Evolutionary conservation across 2,888 invertebrate species (phyloP).

Genomic region (Piscicola geometra): DNA sequence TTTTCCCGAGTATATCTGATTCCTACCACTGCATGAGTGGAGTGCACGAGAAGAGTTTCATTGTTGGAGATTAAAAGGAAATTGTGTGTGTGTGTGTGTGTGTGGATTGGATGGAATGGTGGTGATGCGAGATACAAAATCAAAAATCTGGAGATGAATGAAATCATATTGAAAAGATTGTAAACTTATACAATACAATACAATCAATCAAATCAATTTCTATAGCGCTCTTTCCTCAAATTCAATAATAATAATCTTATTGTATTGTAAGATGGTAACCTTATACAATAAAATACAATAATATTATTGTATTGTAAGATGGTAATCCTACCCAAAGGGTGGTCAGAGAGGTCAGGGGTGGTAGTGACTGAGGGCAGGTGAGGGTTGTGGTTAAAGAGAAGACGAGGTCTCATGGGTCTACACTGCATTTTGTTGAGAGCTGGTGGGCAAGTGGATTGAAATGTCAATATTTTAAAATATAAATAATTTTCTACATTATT

Average conservation of each 20-base stretch:
- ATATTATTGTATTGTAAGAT: background rate
- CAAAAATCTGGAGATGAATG: too few relatives aligned
- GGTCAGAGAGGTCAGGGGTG: slow-evolving; percentile 45
- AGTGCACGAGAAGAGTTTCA: too few relatives aligned
- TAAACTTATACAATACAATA: background rate
- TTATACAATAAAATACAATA: background rate
- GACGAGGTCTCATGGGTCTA: slow-evolving; percentile 38
- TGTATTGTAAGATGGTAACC: background rate
- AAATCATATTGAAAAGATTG: too few relatives aligned
- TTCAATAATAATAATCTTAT: background rate
- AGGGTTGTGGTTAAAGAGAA: slow-evolving; percentile 32
- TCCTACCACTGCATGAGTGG: slow-evolving; percentile 50
- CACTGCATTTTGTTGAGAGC: slow-evolving; percentile 48
- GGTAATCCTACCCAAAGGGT: slow-evolving; percentile 41
- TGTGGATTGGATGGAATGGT: too few relatives aligned
- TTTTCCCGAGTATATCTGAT: slow-evolving; percentile 46
- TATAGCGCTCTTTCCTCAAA: too few relatives aligned
- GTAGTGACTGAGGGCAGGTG: slow-evolving; percentile 42
- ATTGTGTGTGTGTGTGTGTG: background rate
- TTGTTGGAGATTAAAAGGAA: slow-evolving; percentile 33
- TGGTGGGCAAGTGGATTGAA: too few relatives aligned
- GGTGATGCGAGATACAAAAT: too few relatives aligned
- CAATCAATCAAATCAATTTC: too few relatives aligned
- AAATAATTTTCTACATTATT: too few relatives aligned
- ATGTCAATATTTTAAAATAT: background rate